phyloP scores from a whole-genome alignment of 1,140 invertebrate genomes.

The Solenopsis fugax region DNA sequence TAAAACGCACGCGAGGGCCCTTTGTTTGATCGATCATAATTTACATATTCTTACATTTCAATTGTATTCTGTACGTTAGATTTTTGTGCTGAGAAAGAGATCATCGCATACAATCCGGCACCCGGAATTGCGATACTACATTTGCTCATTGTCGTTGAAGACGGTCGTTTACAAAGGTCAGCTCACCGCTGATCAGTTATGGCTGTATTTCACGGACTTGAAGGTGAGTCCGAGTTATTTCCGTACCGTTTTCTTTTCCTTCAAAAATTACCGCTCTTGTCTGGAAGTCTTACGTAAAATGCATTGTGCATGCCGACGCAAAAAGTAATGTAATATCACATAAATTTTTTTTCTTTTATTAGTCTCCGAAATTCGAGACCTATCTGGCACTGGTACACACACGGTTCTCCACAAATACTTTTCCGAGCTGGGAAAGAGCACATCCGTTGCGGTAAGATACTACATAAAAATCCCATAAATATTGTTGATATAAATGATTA shows the following conservation, averaged over 20 bases:
- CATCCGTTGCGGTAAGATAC: slow-evolving; percentile 96
- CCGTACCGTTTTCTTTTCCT: background rate
- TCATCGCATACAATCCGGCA: slow-evolving; percentile 95
- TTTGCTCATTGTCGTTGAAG: slow-evolving; percentile 96
- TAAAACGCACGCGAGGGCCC: background rate
- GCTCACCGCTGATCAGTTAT: slow-evolving; percentile 98
- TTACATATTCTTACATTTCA: slow-evolving; percentile 21
- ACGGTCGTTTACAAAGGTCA: slow-evolving; percentile 99
- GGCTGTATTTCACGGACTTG: slow-evolving; percentile 92
- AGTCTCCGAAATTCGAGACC: slow-evolving; percentile 94
- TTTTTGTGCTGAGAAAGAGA: slow-evolving; percentile 97
- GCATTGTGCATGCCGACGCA: background rate
- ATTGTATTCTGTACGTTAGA: slow-evolving; percentile 86
- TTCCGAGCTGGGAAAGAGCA: slow-evolving; percentile 99
- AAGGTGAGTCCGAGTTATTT: slow-evolving; percentile 81
- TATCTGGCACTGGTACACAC: slow-evolving; percentile 99
- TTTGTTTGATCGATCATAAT: slow-evolving; percentile 15
- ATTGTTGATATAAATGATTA: background rate
- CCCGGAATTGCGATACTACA: slow-evolving; percentile 96
- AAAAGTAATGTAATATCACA: slow-evolving; percentile 32
- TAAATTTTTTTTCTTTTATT: slow-evolving; percentile 48
- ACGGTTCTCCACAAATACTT: slow-evolving; percentile 99
- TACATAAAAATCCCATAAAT: background rate
- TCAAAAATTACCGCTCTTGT: background rate
- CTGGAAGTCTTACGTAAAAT: background rate